A percentile compares a stretch with the other conserved stretches of the same genome.
Evolutionary conservation across 1,140 invertebrate species (phyloP).

Genomic region (Portunus trituberculatus): DNA sequence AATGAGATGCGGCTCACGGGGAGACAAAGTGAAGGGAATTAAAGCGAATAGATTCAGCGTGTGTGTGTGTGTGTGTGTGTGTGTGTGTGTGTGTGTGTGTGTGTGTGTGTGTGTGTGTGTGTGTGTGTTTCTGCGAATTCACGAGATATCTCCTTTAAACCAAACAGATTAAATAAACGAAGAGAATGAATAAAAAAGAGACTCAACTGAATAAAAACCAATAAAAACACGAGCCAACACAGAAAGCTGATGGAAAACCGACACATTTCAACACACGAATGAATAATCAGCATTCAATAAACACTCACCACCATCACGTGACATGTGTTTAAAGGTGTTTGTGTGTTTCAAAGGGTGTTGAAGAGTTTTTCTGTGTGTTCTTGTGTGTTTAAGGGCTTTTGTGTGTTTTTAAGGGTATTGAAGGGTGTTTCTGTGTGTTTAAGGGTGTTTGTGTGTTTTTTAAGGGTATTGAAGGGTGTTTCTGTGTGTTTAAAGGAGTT

Average conservation of each 20-base stretch:
- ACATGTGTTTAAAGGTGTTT: conserved; percentile 15
- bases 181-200: not conserved
- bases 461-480: not conserved
- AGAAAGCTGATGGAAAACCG: not conserved
- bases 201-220: not conserved
- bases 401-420: too few species aligned
- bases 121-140: conserved; percentile 25
- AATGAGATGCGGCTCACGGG: too few species aligned
- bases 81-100: conserved; percentile 46
- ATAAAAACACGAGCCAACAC: not conserved
- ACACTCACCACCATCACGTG: too few species aligned
- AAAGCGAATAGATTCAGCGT: not conserved
- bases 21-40: too few species aligned
- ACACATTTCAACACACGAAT: too few species aligned
- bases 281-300: too few species aligned
- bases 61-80: conserved; percentile 5
- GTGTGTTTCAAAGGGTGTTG: not conserved
- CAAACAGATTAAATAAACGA: not conserved
- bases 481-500: conserved; percentile 22
- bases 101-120: conserved; percentile 23
- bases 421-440: too few species aligned
- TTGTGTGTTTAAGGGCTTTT: conserved; percentile 26
- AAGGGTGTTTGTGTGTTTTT: not conserved
- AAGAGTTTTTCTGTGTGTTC: conserved; percentile 1
- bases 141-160: not conserved